Evolutionary conservation across 53 echinoderm and acorn worm species (phyloP).

Genomic region (Stichopus horrens): DNA sequence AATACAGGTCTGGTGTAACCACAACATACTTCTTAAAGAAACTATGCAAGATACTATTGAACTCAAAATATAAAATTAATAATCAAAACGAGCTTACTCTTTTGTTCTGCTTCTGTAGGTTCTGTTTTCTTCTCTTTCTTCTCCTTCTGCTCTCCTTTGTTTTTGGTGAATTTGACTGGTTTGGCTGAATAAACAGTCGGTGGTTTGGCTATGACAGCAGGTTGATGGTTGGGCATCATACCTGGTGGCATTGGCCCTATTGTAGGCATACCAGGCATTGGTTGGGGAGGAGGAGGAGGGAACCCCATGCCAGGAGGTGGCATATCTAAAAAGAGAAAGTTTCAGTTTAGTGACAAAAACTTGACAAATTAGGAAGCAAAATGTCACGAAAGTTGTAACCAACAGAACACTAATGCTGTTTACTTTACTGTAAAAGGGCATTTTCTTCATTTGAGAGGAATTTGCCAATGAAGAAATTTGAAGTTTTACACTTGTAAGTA

Average conservation of each 20-base stretch:
- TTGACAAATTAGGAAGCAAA: neutral
- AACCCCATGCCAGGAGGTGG: constrained; percentile 4
- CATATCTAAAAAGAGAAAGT: constrained; percentile 1
- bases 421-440: too few species aligned
- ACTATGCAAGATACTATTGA: too few species aligned
- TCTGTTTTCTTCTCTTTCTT: constrained; percentile 21
- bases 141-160: constrained; percentile 58
- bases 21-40: too few species aligned
- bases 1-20: too few species aligned
- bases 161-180: constrained; percentile 74
- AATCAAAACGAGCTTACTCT: neutral
- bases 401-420: too few species aligned
- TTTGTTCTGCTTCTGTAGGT: neutral
- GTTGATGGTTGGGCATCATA: constrained; percentile 6
- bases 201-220: constrained; percentile 20
- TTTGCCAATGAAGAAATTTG: too few species aligned
- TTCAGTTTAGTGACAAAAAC: neutral
- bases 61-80: too few species aligned
- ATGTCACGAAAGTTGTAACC: neutral
- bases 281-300: neutral
- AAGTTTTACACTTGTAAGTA: too few species aligned
- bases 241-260: constrained; percentile 1
- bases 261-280: neutral
- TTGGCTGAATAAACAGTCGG: constrained; percentile 86
- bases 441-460: too few species aligned